Base-by-base conservation (phyloP, 2,797 vertebrate genomes). In the Neopelma chrysocephalum region DNA sequence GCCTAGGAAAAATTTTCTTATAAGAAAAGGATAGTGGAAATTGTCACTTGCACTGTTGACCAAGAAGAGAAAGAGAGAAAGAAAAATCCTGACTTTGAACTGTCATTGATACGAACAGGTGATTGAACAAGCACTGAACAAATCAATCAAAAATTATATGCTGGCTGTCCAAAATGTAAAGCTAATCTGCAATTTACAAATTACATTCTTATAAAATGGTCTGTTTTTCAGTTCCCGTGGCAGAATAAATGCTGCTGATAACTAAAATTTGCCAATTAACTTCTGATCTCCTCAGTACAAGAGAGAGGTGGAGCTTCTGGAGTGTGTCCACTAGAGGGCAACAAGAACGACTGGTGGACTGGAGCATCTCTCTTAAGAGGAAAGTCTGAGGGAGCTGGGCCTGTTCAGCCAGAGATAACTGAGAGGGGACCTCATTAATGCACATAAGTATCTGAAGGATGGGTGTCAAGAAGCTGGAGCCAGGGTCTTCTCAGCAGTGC, bases 401-500 rank as follows among this genome's bases (percentile, higher is more conserved):
- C 17, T 58, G 10, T 22, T 45, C 29, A 51, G 15, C n/a, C 25
- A 31, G 51, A 26, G 8, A 64, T 3, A 17, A 36, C 25, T 40
- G 38, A 71, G 17, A 53, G 38, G 10, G 4, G 9, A 58, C 4
- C 6, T 34, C 43, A 58, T 14, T 73, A 22, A 1, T 22, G 36
- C 16, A 25, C 26, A 3, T 40, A 9, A 32, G 7, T 27, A 7
- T 17, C 31, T 65, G 31, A 32, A 53, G 31, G 40, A 8, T 53
- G 22, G 15, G 2, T 34, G 3, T 1, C 51, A 78, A 34, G 23
- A 31, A 27, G 6, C 26, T 8, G 38, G 15, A 27, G 43, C 9
- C 29, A 69, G 29, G 20, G 14, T 45, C n/a, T 64, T 40, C 17
- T 51, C 0, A 0, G 10, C 0, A 1, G 29, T 15, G 20, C 27